Evolutionary conservation across 1,140 invertebrate species (phyloP), one percentile per base, ranked within the genome.

Genomic region (Procambarus clarkii): DNA sequence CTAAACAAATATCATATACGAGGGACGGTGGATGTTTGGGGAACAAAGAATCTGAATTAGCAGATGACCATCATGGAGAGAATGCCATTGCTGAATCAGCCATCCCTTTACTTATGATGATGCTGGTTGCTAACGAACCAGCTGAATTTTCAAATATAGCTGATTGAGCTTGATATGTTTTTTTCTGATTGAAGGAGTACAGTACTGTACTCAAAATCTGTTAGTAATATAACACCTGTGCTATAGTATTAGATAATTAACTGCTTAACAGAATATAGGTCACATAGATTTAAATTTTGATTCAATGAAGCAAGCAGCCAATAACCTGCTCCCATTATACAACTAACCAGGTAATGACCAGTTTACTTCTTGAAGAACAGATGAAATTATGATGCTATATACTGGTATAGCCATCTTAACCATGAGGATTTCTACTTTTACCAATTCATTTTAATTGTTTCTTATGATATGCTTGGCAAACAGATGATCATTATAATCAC

Each of bases 1-100:
- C 69, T 74, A 58, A 81, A 54, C 79, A 54, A 81, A 34, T 81
- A 80, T 81, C 46, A 45, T 34, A 81, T 45, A 81, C n/a, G 24
- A 81, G 24, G 2, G n/a, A 18, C n/a, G 18, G 45, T 54, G 54
- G 48, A 45, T 54, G 48, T 11, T 9, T 18, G 46, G n/a, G 45
- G 45, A 80, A 50, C 11, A 48, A 21, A 48, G 45, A 11, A 44
- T 80, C 50, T 54, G 50, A 54, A 54, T 13, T 4, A 69, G 21
- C 21, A 69, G 64, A 69, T 69, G 64, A n/a, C 64, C 21, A 69
- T 69, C 13, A 69, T 69, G 64, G 13, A 69, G 64, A 5, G 8
- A 13, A 8, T 54, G 50, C 5, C 21, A 34, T 34, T 34, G 34
- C 34, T 34, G 34, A 34, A 34, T 34, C 34, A 34, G 34, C 34